Conservation (phyloP, 2,113 vertebrate species). For the Hymenochirus boettgeri region DNA sequence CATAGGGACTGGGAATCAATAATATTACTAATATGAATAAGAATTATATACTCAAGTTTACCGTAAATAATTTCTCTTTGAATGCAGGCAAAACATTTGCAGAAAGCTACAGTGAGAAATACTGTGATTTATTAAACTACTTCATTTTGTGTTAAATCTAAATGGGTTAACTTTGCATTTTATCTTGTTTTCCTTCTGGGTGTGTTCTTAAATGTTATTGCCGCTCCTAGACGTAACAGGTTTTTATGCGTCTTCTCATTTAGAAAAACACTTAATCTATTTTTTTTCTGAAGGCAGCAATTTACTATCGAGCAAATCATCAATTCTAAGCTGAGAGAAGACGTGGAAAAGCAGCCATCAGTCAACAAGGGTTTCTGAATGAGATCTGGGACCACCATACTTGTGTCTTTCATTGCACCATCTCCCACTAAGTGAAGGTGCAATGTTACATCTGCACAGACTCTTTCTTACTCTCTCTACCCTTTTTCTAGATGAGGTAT, state of each 20-base stretch:
- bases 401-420: slow-evolving; percentile 68
- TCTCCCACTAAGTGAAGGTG: slow-evolving; percentile 69
- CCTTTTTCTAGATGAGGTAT: slow-evolving; percentile 67
- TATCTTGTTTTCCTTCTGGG: slow-evolving; percentile 6
- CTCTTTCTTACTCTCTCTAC: slow-evolving; percentile 64
- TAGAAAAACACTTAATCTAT: slow-evolving; percentile 73
- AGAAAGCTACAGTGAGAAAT: not conserved
- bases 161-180: slow-evolving; percentile 11
- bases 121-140: not conserved
- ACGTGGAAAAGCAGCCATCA: slow-evolving; percentile 56
- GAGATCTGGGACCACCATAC: slow-evolving; percentile 77
- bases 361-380: slow-evolving; percentile 65
- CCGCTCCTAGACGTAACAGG: slow-evolving; percentile 56
- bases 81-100: too few relatives aligned
- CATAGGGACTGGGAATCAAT: too few relatives aligned
- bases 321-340: slow-evolving; percentile 55
- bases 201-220: not conserved
- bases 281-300: slow-evolving; percentile 67
- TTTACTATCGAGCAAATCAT: slow-evolving; percentile 51
- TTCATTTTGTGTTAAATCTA: not conserved
- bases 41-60: too few relatives aligned
- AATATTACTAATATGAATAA: too few relatives aligned
- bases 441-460: slow-evolving; percentile 71
- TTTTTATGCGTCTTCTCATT: slow-evolving; percentile 63
- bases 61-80: too few relatives aligned